Evolutionary conservation across 2,888 invertebrate genomes (phyloP).

Genomic region (Abscondita cerata): DNA sequence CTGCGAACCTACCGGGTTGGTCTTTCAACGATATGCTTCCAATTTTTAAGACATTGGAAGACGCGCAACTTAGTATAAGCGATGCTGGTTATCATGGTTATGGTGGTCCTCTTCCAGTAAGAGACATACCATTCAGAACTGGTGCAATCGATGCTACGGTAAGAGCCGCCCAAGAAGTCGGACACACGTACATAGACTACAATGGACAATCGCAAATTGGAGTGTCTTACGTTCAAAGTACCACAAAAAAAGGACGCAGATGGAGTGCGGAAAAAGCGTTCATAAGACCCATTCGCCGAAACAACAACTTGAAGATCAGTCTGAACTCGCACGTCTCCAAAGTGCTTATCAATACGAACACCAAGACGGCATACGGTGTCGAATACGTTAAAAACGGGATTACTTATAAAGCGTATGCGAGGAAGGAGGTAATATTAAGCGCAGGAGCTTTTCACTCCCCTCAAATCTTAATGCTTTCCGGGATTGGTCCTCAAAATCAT

Average conservation of each 20-base stretch:
- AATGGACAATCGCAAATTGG: slow-evolving; percentile 22
- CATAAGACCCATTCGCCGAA: slow-evolving; percentile 65
- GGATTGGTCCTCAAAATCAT: slow-evolving; percentile 71
- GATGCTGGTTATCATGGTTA: slow-evolving; percentile 54
- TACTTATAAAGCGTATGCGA: slow-evolving; percentile 61
- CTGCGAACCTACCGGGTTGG: slow-evolving; percentile 60
- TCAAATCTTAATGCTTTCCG: slow-evolving; percentile 88
- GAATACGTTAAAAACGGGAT: slow-evolving; percentile 65
- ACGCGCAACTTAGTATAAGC: slow-evolving; percentile 50
- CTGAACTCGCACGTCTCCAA: slow-evolving; percentile 70
- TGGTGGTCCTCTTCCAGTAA: slow-evolving; percentile 56
- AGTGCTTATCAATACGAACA: slow-evolving; percentile 67
- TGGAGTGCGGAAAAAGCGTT: slow-evolving; percentile 74
- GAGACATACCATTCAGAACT: slow-evolving; percentile 57
- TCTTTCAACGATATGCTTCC: slow-evolving; percentile 58
- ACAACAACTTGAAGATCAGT: slow-evolving; percentile 72
- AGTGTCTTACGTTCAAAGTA: slow-evolving; percentile 19
- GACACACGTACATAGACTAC: slow-evolving; percentile 17
- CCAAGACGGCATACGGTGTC: slow-evolving; percentile 72
- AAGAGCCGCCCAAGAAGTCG: slow-evolving; percentile 15
- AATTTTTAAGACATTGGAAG: slow-evolving; percentile 56
- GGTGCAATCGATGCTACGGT: slow-evolving; percentile 66
- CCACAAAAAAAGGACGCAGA: slow-evolving; percentile 50
- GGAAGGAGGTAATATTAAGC: slow-evolving; percentile 83
- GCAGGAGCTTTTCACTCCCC: slow-evolving; percentile 90